phyloP scores from a whole-genome alignment of 2,797 vertebrate species.

The Podargus strigoides region DNA sequence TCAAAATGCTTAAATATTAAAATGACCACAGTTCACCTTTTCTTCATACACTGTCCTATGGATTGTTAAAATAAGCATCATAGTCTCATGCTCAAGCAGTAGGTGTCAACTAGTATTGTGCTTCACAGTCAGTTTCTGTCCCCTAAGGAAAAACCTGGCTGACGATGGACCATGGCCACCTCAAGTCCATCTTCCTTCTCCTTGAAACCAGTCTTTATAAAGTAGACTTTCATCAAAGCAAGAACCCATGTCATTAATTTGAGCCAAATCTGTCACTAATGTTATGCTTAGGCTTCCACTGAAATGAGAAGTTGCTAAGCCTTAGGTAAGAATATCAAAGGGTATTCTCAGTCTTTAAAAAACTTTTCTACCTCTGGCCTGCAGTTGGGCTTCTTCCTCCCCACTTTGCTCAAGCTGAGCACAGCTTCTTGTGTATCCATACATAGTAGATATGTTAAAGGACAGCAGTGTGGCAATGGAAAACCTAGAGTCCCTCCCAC shows the following conservation, averaged over 20 bases:
- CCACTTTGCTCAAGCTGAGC: not conserved
- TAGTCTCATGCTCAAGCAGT: not conserved
- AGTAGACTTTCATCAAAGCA: not conserved
- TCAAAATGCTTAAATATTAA: not conserved
- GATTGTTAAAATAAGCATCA: not conserved
- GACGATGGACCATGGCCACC: not conserved
- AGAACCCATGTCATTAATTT: fast-evolving
- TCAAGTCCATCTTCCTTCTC: not conserved
- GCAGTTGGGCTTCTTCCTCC: not conserved
- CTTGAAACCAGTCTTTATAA: not conserved
- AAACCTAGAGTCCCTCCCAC: not conserved
- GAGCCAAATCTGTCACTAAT: not conserved
- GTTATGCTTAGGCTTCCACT: not conserved
- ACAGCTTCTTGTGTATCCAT: not conserved
- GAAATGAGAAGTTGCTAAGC: not conserved
- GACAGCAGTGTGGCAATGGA: fast-evolving
- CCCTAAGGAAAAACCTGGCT: not conserved
- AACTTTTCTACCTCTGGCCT: not conserved
- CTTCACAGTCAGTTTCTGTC: not conserved
- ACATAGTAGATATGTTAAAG: not conserved
- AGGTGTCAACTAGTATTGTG: not conserved
- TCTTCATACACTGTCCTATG: not conserved
- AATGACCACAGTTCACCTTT: not conserved
- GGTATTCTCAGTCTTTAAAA: not conserved
- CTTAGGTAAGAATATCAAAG: not conserved